Conservation (phyloP, 2,888 invertebrate genomes). For the Entomobrya multifasciata region DNA sequence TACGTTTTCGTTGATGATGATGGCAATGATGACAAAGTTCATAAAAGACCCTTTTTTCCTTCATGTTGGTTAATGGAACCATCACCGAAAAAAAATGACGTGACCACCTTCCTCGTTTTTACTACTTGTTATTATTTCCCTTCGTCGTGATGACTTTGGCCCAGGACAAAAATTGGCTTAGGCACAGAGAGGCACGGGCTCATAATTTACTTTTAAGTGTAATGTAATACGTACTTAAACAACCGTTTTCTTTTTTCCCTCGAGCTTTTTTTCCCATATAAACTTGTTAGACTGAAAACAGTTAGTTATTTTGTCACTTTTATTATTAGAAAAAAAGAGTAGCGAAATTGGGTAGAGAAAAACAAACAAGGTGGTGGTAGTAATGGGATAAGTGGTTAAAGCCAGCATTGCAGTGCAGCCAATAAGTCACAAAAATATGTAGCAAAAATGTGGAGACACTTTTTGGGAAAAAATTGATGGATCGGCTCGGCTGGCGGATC, state of each 20-base stretch:
- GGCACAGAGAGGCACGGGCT: conserved; percentile 60
- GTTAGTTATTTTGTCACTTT: not conserved
- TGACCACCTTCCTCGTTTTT: conserved; percentile 58
- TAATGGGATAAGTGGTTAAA: not conserved
- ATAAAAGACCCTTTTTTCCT: conserved; percentile 23
- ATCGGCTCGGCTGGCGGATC: no score
- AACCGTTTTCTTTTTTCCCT: no score
- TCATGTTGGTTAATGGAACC: conserved; percentile 64
- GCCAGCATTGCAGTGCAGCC: conserved; percentile 1
- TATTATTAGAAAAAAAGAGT: not conserved
- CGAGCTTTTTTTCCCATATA: no score
- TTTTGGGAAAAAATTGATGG: not conserved
- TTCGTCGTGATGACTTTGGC: conserved; percentile 38
- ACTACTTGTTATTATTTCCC: not conserved
- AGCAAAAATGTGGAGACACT: conserved; percentile 2
- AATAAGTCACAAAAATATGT: not conserved
- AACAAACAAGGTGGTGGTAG: no score
- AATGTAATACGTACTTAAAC: conserved; percentile 18
- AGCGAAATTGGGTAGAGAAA: no score
- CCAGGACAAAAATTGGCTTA: conserved; percentile 15
- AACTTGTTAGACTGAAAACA: no score
- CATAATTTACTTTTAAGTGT: not conserved
- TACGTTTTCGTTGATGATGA: no score
- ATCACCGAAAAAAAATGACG: conserved; percentile 59
- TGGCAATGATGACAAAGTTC: not conserved